Evolutionary conservation across 2,888 invertebrate genomes (phyloP).

Genomic region (Hipparchia semele): DNA sequence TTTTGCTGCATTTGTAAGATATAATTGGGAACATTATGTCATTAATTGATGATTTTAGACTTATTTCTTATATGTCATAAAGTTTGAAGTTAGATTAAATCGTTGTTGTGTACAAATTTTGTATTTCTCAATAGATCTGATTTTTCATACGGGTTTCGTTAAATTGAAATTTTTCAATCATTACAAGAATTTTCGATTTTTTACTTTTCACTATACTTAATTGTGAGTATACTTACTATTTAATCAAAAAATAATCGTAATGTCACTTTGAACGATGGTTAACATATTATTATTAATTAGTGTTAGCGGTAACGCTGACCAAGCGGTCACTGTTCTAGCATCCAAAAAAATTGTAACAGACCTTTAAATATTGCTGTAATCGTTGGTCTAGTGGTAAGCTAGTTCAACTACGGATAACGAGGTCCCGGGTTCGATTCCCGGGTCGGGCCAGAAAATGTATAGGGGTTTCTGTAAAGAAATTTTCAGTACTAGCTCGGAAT

Average conservation of each 20-base stretch:
- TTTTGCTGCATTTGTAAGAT: conserved; percentile 26
- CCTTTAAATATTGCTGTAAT: neutral
- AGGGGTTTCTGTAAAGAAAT: too few relatives aligned
- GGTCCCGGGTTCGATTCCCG: too few relatives aligned
- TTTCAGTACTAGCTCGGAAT: too few relatives aligned
- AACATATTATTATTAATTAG: conserved; percentile 47
- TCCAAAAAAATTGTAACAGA: neutral
- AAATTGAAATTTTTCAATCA: conserved; percentile 44
- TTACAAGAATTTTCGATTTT: conserved; percentile 35
- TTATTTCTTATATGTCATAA: neutral
- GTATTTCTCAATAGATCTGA: conserved; percentile 41
- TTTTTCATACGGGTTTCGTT: conserved; percentile 40
- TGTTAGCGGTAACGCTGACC: conserved; percentile 33
- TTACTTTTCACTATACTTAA: conserved; percentile 28
- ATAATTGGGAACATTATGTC: conserved; percentile 21
- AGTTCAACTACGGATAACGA: too few relatives aligned
- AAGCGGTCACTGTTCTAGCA: neutral
- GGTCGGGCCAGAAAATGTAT: too few relatives aligned
- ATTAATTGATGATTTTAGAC: neutral
- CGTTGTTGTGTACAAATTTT: conserved; percentile 30
- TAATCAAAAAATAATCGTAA: conserved; percentile 50
- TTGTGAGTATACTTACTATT: conserved; percentile 20
- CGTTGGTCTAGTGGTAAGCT: too few relatives aligned
- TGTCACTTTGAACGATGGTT: conserved; percentile 60
- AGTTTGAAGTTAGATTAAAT: conserved; percentile 28